Conservation (phyloP, 2,888 invertebrate genomes). For the Helicoverpa assulta region DNA sequence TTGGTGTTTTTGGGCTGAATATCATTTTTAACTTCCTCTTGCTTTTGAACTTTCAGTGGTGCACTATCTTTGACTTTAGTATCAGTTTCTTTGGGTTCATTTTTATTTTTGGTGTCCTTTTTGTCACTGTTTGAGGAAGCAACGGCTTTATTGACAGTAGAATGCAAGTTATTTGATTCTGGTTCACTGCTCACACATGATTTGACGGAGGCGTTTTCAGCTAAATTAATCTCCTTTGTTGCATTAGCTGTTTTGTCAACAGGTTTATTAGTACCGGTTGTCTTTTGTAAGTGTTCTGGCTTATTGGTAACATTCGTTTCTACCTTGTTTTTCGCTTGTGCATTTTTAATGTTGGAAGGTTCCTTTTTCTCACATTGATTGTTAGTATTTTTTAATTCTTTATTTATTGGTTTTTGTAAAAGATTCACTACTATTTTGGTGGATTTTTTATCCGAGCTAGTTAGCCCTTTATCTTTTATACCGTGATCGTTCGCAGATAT, state of each 20-base stretch:
- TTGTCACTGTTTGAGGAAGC: not conserved
- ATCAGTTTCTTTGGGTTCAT: not conserved
- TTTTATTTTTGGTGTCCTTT: not conserved
- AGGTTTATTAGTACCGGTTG: not conserved
- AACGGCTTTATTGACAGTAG: not conserved
- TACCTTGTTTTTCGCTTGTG: not conserved
- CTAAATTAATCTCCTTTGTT: not conserved
- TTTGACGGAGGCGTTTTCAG: not conserved
- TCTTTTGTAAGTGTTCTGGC: not conserved
- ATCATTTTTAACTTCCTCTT: not conserved
- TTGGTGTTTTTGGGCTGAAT: not conserved
- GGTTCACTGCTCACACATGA: not conserved
- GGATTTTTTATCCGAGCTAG: not conserved
- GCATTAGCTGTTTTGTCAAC: not conserved
- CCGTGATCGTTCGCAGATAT: not conserved
- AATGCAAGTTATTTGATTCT: not conserved
- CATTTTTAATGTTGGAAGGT: not conserved
- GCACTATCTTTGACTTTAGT: not conserved
- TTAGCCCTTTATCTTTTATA: not conserved
- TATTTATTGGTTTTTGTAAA: constrained; percentile 4
- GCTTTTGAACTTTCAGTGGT: too few species aligned
- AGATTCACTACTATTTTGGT: not conserved
- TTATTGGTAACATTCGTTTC: not conserved
- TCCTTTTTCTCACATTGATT: not conserved
- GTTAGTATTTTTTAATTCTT: not conserved